A percentile compares a stretch with the other conserved stretches of the same genome.
Conservation (phyloP, 1,140 invertebrate species). For the Leguminivora glycinivorella region DNA sequence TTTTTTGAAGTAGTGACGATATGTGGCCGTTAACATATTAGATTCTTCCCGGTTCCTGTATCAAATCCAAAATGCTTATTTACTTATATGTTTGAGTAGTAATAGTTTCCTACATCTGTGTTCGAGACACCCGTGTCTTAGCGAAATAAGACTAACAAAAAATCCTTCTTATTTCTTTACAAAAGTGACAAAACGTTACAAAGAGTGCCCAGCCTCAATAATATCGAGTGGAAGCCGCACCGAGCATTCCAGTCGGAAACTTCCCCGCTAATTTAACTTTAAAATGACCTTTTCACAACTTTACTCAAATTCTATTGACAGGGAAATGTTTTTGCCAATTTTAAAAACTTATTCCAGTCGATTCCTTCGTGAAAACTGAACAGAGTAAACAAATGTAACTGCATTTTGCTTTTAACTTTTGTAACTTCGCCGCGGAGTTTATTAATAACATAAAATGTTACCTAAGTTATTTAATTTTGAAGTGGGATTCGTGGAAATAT, state of each 20-base stretch:
- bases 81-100: no score
- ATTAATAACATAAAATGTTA: conserved; percentile 11
- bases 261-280: conserved; percentile 27
- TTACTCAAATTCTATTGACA: conserved; percentile 17
- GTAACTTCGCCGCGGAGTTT: background rate
- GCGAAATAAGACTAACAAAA: no score
- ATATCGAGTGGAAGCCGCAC: background rate
- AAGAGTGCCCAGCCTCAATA: background rate
- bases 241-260: conserved; percentile 12
- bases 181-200: background rate
- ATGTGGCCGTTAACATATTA: no score
- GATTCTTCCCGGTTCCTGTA: no score
- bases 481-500: background rate
- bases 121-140: no score
- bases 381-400: conserved; percentile 1
- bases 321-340: conserved; percentile 1
- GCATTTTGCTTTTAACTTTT: background rate
- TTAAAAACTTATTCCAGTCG: background rate
- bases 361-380: conserved; percentile 4
- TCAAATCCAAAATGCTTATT: no score
- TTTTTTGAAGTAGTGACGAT: no score
- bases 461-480: background rate
- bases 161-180: background rate
- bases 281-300: conserved; percentile 23
- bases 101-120: no score